phyloP scores from a whole-genome alignment of 2,888 invertebrate genomes.

The Parnassius smintheus region DNA sequence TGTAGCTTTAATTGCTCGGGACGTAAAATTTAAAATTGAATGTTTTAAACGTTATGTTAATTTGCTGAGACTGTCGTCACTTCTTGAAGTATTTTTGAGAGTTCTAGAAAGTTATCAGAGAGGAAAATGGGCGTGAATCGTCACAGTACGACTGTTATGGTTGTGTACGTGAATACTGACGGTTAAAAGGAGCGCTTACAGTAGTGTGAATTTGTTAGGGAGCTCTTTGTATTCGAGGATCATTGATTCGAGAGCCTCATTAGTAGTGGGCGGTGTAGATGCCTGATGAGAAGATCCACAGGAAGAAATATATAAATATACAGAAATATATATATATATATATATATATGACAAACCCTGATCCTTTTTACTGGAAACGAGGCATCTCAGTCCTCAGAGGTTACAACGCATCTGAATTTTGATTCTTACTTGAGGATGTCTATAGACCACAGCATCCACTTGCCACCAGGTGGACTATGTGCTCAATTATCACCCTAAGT shows the following conservation, averaged over 20 bases:
- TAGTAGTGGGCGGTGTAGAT: conserved; percentile 51
- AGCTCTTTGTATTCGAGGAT: conserved; percentile 43
- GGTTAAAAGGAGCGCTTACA: conserved; percentile 12
- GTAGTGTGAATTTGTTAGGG: conserved; percentile 41
- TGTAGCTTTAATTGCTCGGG: conserved; percentile 10
- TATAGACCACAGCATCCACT: too few relatives aligned
- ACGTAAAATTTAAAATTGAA: conserved; percentile 14
- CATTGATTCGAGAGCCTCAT: conserved; percentile 53
- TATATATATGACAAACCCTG: too few relatives aligned
- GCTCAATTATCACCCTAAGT: too few relatives aligned
- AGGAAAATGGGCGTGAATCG: conserved; percentile 19
- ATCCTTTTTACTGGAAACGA: too few relatives aligned
- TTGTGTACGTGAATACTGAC: conserved; percentile 5
- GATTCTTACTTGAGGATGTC: too few relatives aligned
- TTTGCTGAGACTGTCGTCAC: conserved; percentile 6
- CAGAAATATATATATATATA: too few relatives aligned
- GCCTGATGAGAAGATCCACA: conserved; percentile 3
- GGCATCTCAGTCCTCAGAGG: too few relatives aligned
- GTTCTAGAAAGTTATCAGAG: conserved; percentile 10
- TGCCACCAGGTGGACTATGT: too few relatives aligned
- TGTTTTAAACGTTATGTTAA: neutral
- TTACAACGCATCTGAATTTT: too few relatives aligned
- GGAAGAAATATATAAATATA: neutral
- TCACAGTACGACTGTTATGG: neutral
- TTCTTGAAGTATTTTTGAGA: conserved; percentile 18